Base-by-base conservation (phyloP, 2,797 vertebrate species). In the Podarcis lilfordi region DNA sequence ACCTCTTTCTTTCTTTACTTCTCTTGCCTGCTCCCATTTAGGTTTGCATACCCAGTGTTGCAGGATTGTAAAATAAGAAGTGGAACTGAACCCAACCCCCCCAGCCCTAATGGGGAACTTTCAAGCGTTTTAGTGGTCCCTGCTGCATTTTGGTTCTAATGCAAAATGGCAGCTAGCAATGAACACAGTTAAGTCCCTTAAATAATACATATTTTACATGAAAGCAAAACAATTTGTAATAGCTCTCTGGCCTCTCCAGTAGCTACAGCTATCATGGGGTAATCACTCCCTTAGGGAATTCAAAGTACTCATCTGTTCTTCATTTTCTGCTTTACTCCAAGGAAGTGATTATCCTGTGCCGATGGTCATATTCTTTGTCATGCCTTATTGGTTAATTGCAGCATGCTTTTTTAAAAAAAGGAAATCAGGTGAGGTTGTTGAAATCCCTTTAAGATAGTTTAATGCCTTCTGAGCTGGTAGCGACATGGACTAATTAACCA, bases 401-500 rank as follows among this genome's bases (percentile, higher is more conserved):
- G 27, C 43, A 88, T 80, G 11, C 5, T 40, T 71, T 3, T 0
- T 25, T 78, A 35, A 3, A 40, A 1, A 50, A 0, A 85, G 0
- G 17, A 90, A 45, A 86, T 87, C 85, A 89, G 85, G 89, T 80
- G 75, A 84, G 85, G 78, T 7, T 74, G 80, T 66, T 76, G 69
- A 91, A 92, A 90, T 92, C 29, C 27, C 76, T 0, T 0, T 9
- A 89, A 86, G 72, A 87, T 50, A 78, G 0, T 37, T 64, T 2
- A 89, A 35, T 85, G 25, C 66, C 59, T 94, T 84, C 85, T 88
- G 64, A 92, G 91, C 89, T 92, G 71, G 64, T 82, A 78, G 78
- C 55, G 61, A 69, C 88, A 50, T 80, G 5, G 85, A 82, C 90
- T 92, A 93, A 92, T 93, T 93, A 94, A 86, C 75, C 80, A 86